Evolutionary conservation across 2,113 vertebrate genomes (phyloP), one percentile per base, ranked within the genome.

Genomic region (Albula glossodonta): DNA sequence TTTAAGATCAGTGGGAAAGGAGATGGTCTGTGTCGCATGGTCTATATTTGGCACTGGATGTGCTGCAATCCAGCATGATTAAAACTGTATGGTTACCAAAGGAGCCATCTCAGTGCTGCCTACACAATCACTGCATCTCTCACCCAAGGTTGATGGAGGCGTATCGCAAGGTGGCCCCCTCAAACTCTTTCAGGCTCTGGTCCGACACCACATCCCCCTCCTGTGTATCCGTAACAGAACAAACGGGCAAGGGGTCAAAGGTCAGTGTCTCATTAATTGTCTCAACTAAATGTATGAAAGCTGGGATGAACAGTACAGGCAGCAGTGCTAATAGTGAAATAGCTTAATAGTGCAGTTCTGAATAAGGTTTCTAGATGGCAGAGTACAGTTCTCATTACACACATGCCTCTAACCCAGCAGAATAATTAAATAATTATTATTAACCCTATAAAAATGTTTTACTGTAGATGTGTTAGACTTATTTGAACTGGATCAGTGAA

Each of bases 131-230:
- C 63, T 22, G 3, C 63, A 22, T 8, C 63, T 22, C 63, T 84
- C 94, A 98, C 97, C 96, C 95, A 15, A 95, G 91, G 85, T 92
- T 95, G 89, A 95, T 95, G 51, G 95, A 94, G 83, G 94, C 96
- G 84, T 96, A 96, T 88, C 92, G 92, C 52, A 96, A 89, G 31
- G 95, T 94, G 2, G 93, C 94, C 0, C 96, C 97, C 87, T 97
- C 97, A 78, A 94, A 91, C 17, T 97, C 97, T 41, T 95, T 96
- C 77, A 94, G 92, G 88, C 95, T 96, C 48, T 95, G 92, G 87
- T 98, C 97, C 49, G 96, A 95, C 0, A 94, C 90, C 17, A 89
- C 96, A 57, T 97, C 96, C 83, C 94, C 96, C 19, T 92, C 96
- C 1, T 94, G 88, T 84, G 94, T 86, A 12, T 56, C 53, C 53